Evolutionary conservation across 1,140 invertebrate genomes (phyloP).

Genomic region (Drosophila kurseongensis): DNA sequence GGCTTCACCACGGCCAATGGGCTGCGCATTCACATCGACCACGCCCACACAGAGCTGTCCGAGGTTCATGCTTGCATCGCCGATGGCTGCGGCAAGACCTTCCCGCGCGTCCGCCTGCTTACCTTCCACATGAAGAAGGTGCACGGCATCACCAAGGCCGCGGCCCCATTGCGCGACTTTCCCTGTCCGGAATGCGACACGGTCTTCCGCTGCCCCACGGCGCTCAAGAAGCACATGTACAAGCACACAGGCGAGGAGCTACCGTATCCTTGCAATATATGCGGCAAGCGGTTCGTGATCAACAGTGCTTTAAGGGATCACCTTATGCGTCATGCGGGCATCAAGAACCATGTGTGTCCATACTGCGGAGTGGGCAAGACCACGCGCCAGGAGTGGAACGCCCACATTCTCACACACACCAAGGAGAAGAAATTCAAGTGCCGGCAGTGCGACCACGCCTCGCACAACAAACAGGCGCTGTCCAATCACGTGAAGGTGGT

Average conservation of each 20-base stretch:
- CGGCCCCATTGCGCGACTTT: constrained; percentile 67
- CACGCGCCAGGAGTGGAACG: constrained; percentile 80
- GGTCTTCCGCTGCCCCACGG: constrained; percentile 79
- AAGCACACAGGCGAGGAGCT: constrained; percentile 86
- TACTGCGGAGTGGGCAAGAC: constrained; percentile 82
- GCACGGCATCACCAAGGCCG: constrained; percentile 74
- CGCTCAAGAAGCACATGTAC: constrained; percentile 86
- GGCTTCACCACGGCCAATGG: constrained; percentile 80
- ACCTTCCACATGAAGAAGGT: constrained; percentile 81
- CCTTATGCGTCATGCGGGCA: constrained; percentile 79
- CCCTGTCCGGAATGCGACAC: constrained; percentile 79
- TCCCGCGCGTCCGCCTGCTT: constrained; percentile 72
- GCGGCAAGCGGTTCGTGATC: constrained; percentile 84
- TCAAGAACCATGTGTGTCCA: constrained; percentile 81
- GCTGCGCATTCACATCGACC: constrained; percentile 77
- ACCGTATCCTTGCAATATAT: constrained; percentile 86
- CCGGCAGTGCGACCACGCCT: constrained; percentile 74
- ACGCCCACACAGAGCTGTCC: constrained; percentile 73
- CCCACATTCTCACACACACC: constrained; percentile 79
- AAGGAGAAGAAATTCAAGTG: constrained; percentile 83
- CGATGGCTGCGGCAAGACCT: constrained; percentile 75
- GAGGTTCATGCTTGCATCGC: constrained; percentile 70
- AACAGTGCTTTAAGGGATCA: constrained; percentile 78
- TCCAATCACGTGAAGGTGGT: constrained; percentile 79
- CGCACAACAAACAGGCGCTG: constrained; percentile 77